These are phyloP conservation scores for Tragopan temminckii DNA, from an alignment of 2,797 vertebrate genomes.

Conservation along the genomic window DNA sequence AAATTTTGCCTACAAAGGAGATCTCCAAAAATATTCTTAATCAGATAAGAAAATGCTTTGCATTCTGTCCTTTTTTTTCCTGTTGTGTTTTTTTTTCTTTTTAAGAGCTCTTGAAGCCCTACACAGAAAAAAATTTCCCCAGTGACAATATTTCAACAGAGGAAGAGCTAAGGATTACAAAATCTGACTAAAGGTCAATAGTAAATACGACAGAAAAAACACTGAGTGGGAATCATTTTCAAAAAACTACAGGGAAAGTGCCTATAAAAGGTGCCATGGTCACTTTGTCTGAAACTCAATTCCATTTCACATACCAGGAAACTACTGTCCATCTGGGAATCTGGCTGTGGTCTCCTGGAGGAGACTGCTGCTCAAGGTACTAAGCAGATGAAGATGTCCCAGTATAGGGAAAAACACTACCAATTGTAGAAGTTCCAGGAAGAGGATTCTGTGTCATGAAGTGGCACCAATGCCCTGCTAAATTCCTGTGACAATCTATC, in stretches of 20 bases:
- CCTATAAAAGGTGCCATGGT: neutral
- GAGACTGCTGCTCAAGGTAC: neutral
- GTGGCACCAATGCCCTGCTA: accelerated
- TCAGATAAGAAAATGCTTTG: neutral
- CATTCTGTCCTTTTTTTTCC: neutral
- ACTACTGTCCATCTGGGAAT: neutral
- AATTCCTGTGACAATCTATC: neutral
- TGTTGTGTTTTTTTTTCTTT: neutral
- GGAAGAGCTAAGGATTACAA: neutral
- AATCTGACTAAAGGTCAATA: neutral
- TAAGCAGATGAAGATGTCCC: neutral
- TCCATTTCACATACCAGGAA: neutral
- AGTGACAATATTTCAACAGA: neutral
- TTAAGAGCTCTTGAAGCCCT: neutral
- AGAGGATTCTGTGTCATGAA: accelerated
- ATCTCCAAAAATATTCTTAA: neutral
- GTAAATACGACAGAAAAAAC: neutral
- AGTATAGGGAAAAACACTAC: neutral
- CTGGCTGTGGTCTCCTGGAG: neutral
- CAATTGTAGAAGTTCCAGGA: neutral
- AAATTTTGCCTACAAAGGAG: neutral
- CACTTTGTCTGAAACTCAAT: neutral
- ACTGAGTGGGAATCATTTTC: neutral
- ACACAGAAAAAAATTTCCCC: neutral
- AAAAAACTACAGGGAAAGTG: neutral